Evolutionary conservation across 2,888 invertebrate species (phyloP).

Genomic region (Orchestes rusci): DNA sequence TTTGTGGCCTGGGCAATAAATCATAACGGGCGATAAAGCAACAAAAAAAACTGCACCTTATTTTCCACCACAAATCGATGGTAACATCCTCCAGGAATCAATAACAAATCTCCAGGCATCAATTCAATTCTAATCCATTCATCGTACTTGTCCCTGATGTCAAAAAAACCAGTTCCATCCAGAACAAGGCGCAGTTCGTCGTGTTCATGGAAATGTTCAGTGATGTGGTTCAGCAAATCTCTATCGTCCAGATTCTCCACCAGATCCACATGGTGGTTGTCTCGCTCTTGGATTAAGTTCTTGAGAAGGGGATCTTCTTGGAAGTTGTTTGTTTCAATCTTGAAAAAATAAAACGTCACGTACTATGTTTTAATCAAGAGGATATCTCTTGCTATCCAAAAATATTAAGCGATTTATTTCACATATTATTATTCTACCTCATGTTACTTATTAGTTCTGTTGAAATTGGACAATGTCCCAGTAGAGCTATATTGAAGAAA

Average conservation of each 20-base stretch:
- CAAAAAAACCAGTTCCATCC: conserved; percentile 88
- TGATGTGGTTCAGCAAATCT: conserved; percentile 67
- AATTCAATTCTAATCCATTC: conserved; percentile 86
- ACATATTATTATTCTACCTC: too few relatives aligned
- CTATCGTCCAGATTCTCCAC: conserved; percentile 71
- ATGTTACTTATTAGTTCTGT: too few relatives aligned
- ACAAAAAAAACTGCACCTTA: conserved; percentile 48
- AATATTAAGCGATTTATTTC: background rate
- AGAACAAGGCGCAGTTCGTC: conserved; percentile 85
- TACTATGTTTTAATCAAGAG: conserved; percentile 1
- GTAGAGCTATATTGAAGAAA: too few relatives aligned
- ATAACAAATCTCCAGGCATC: conserved; percentile 73
- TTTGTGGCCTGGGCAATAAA: too few relatives aligned
- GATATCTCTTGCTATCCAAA: conserved; percentile 5
- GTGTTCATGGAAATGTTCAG: conserved; percentile 87
- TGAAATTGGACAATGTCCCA: too few relatives aligned
- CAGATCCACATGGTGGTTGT: conserved; percentile 75
- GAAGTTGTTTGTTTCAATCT: conserved; percentile 52
- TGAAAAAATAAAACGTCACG: conserved; percentile 7
- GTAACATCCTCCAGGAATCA: conserved; percentile 90
- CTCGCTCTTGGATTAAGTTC: conserved; percentile 61
- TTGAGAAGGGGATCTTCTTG: conserved; percentile 55
- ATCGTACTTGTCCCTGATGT: conserved; percentile 74
- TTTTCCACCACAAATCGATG: conserved; percentile 85
- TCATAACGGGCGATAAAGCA: too few relatives aligned